Conservation (phyloP, 2,113 vertebrate genomes). For the Anthoscopus minutus region DNA sequence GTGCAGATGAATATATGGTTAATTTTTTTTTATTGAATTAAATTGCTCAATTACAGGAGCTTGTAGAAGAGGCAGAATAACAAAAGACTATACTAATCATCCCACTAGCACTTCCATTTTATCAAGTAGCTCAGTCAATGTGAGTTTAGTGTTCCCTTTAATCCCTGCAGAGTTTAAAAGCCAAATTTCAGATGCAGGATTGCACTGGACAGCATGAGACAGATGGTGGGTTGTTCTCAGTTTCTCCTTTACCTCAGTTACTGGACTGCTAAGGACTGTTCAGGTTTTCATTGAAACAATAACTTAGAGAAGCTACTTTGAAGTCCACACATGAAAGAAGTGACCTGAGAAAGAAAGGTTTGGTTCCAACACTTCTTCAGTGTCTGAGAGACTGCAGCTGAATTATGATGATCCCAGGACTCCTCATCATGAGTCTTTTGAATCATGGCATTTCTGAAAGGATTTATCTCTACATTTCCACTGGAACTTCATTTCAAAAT, state of each 20-base stretch:
- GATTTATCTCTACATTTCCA: not conserved
- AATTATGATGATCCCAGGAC: not conserved
- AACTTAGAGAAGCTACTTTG: not conserved
- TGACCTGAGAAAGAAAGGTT: not conserved
- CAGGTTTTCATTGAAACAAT: not conserved
- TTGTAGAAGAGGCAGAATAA: not conserved
- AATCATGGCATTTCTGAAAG: not conserved
- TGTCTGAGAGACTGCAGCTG: not conserved
- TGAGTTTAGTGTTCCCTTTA: not conserved
- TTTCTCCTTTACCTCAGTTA: not conserved
- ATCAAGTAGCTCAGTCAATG: not conserved
- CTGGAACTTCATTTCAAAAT: not conserved
- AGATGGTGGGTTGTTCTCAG: not conserved
- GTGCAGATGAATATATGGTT: not conserved
- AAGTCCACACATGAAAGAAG: not conserved
- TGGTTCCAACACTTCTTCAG: not conserved
- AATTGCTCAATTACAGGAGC: not conserved
- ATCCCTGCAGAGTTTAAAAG: not conserved
- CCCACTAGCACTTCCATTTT: not conserved
- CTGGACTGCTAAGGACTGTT: not conserved
- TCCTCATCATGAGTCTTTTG: not conserved
- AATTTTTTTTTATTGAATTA: not conserved
- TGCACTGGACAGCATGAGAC: not conserved
- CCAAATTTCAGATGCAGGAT: not conserved
- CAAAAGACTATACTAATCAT: not conserved